Evolutionary conservation across 1,140 invertebrate species (phyloP), one percentile per base, ranked within the genome.

Genomic region (Drosophila burlai): DNA sequence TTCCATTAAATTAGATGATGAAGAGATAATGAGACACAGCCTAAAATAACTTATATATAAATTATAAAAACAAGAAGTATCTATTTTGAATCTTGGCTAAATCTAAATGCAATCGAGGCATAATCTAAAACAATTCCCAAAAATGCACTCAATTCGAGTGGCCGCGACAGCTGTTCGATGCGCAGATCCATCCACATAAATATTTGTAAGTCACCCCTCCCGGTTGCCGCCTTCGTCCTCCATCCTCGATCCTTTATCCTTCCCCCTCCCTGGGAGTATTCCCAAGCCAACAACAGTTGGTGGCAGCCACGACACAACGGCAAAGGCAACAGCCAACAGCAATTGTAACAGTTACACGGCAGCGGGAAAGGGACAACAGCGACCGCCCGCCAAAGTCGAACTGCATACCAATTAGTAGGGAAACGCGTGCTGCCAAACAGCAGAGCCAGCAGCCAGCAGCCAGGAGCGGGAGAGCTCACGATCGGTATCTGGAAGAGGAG

Each of bases 351-450:
- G 82, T 82, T 86, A 85, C 79, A 85, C 52, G 69, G 68, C 68
- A 54, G 63, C 74, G 46, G 52, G 65, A 74, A 68, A 67, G 67
- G 67, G 76, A 82, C 71, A 80, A 76, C 76, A 82, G 59, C 62
- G 73, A 84, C 81, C 81, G 81, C 85, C 85, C 86, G 86, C 86
- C 80, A 86, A 91, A 83, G 71, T 78, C 76, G 68, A 85, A 81
- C 86, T 86, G 82, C 82, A 90, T 86, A 91, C 86, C 86, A 91
- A 91, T 91, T 91, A 91, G 86, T 91, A 81, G 86, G 77, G 79
- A 75, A 91, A 91, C 86, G 86, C 86, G 86, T 91, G 86, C 86
- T 91, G 84, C 80, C 60, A 77, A 75, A 38, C 85, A 78, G 65
- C 72, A 77, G 74, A 66, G 78, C 47, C 69, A 85, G 42, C 61